Base-by-base conservation (phyloP, 2,797 vertebrate genomes). In the Sus cebifrons region DNA sequence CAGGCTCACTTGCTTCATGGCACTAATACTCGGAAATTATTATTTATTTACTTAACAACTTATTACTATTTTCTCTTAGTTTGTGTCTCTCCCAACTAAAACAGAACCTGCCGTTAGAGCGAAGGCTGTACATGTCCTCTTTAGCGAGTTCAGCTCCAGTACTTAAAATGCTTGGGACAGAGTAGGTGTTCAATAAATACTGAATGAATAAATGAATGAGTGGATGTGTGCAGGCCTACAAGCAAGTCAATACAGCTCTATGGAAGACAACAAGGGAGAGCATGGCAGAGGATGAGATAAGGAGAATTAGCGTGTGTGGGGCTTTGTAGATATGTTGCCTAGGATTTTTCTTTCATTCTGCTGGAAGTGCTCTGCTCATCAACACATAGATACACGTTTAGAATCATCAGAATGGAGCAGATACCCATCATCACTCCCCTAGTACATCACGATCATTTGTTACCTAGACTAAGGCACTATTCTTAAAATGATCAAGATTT, bases 351-450 rank as follows among this genome's bases (percentile, higher is more conserved):
- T 68, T 67, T n/a, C 44, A 74, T 32, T 77, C 64, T 82, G 6
- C 21, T 36, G 16, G 56, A 71, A 32, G 4, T 23, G 83, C 56
- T 70, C 29, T 91, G 27, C 11, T n/a, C 44, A 85, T 73, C 58
- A 81, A 54, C 3, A 86, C 18, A 65, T 16, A 81, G 23, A 60
- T n/a, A 20, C 32, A 71, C 56, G 86, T 86, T 86, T 32, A 75
- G 67, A 93, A 79, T 86, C 11, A 95, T 68, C 86, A 86, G 70
- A 74, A 93, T 17, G 12, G 17, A 68, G 40, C 18, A 81, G 20
- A 62, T 52, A 52, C 25, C 62, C 18, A 54, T 15, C 17, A 79
- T 27, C 8, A 87, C 13, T 84, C 16, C 36, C 67, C 7, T 73
- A 29, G 64, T 49, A 87, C 49, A 5, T 74, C 64, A 84, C 32